These are phyloP conservation scores for Sus scrofa DNA, from an alignment of 2,113 vertebrate species.

Conservation along the genomic window T2T-Sscrofa CM000812.6:126433001-126433500, in stretches of 20 bases:
- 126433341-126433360: not conserved
- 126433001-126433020: not conserved
- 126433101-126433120: not conserved
- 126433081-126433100: not conserved
- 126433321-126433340: not conserved
- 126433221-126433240: not conserved
- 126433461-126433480: not conserved
- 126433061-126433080: not conserved
- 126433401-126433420: not conserved
- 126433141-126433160: not conserved
- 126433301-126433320: not conserved
- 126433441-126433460: not conserved
- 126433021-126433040: not conserved
- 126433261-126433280: not conserved
- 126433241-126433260: not conserved
- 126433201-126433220: not conserved
- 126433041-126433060: not conserved
- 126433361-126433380: not conserved
- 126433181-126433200: not conserved
- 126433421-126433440: not conserved
- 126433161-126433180: not conserved
- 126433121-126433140: not conserved
- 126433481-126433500: conserved; percentile 9
- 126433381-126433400: not conserved
- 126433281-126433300: not conserved